Evolutionary conservation across 2,797 vertebrate genomes (phyloP).

Genomic region (Malurus leucopterus): DNA sequence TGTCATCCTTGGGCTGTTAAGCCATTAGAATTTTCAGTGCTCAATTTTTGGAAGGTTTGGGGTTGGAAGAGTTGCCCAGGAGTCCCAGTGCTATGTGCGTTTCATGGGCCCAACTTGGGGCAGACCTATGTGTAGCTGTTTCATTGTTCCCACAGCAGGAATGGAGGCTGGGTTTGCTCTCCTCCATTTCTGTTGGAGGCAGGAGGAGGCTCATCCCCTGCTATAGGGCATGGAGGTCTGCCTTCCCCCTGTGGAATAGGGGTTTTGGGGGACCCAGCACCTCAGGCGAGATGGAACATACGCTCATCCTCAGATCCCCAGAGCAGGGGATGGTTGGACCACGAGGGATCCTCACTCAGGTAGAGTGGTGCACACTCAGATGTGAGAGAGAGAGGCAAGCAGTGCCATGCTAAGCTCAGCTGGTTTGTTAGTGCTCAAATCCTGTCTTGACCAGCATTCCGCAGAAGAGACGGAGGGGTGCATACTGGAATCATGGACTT

Average conservation of each 20-base stretch:
- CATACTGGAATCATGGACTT: not conserved
- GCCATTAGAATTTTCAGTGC: not conserved
- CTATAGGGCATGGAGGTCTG: not conserved
- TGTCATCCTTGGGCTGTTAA: not conserved
- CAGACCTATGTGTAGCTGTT: not conserved
- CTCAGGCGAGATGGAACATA: not conserved
- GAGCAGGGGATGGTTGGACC: not conserved
- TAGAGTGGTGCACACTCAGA: accelerated
- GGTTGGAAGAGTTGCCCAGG: not conserved
- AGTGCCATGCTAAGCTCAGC: not conserved
- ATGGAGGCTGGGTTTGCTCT: not conserved
- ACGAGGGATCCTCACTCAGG: accelerated
- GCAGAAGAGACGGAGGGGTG: not conserved
- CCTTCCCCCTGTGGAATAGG: not conserved
- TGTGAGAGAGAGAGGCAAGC: not conserved
- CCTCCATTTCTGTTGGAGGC: not conserved
- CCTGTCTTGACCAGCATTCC: not conserved
- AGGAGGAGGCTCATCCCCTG: not conserved
- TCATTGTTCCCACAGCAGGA: not conserved
- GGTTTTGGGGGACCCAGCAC: not conserved
- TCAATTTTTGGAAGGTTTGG: not conserved
- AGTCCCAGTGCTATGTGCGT: not conserved
- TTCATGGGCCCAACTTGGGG: not conserved
- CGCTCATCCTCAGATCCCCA: not conserved
- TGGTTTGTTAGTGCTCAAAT: not conserved